Percentiles rank a stretch among this genome's conserved stretches.
Evolutionary conservation across 53 echinoderm and acorn worm genomes (phyloP).

Genomic region (Henricia sp.): DNA sequence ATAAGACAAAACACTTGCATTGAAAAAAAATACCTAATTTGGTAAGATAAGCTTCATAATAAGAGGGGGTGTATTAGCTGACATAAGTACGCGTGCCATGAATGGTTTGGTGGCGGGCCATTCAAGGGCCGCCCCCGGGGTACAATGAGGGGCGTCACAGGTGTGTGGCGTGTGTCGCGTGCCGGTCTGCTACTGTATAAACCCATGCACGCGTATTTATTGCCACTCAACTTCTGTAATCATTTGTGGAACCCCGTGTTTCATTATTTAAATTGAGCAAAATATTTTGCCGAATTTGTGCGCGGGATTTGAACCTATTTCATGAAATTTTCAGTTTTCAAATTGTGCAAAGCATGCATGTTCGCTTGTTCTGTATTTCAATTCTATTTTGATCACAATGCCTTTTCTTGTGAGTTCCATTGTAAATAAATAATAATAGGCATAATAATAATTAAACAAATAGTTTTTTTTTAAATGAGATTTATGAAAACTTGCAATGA

Average conservation of each 20-base stretch:
- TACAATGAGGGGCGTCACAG: slow-evolving; percentile 30
- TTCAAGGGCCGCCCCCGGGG: not conserved
- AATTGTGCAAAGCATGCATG: too few species aligned
- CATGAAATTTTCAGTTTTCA: too few species aligned
- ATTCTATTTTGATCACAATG: too few species aligned
- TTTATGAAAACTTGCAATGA: too few species aligned
- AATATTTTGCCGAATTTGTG: too few species aligned
- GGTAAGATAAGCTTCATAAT: slow-evolving; percentile 12
- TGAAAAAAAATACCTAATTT: slow-evolving; percentile 13
- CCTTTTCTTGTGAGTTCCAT: too few species aligned
- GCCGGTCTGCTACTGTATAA: slow-evolving; percentile 43
- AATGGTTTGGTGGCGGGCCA: not conserved
- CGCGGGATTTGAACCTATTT: too few species aligned
- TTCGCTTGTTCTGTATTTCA: too few species aligned
- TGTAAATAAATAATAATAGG: too few species aligned
- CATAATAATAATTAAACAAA: too few species aligned
- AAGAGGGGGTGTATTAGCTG: not conserved
- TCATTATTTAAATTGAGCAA: not conserved
- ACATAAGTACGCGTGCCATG: slow-evolving; percentile 26
- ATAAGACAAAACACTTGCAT: not conserved
- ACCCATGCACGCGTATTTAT: not conserved
- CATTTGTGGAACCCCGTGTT: not conserved
- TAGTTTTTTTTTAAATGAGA: too few species aligned
- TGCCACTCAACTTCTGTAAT: not conserved
- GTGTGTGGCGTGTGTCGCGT: slow-evolving; percentile 37